A percentile compares a stretch with the other conserved stretches of the same genome.
These are phyloP conservation scores for Gisinianus flammeolus DNA, from an alignment of 2,888 invertebrate genomes.

Conservation along the genomic window DNA sequence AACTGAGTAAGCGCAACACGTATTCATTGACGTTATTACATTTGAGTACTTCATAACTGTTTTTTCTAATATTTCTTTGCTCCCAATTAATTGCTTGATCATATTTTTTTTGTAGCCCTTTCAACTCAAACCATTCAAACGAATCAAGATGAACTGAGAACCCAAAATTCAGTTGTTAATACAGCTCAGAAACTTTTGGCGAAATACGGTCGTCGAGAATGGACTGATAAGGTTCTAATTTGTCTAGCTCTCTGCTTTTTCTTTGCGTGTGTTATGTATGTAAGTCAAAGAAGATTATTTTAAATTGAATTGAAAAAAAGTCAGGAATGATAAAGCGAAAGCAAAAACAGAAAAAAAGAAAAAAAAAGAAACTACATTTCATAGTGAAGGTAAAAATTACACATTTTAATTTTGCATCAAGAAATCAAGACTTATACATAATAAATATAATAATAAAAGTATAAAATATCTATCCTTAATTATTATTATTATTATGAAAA, in stretches of 20 bases:
- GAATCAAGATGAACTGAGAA: conserved; percentile 80
- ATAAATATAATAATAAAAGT: no score
- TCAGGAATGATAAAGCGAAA: no score
- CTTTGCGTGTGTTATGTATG: conserved; percentile 87
- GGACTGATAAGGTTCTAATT: conserved; percentile 91
- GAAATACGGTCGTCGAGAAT: conserved; percentile 92
- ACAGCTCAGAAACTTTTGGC: conserved; percentile 90
- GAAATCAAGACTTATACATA: background rate
- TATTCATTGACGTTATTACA: no score
- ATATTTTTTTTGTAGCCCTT: conserved; percentile 62
- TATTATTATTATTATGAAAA: no score
- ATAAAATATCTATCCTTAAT: no score
- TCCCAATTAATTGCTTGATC: no score
- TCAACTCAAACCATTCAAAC: conserved; percentile 67
- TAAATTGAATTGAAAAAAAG: conserved; percentile 62
- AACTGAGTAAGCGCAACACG: conserved; percentile 67
- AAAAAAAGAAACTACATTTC: background rate
- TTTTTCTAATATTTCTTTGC: no score
- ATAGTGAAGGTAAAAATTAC: background rate
- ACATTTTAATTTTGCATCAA: background rate
- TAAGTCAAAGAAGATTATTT: conserved; percentile 87
- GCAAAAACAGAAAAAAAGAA: no score
- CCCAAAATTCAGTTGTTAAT: conserved; percentile 83
- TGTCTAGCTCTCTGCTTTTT: conserved; percentile 87
- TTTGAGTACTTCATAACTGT: no score